Percentiles rank a stretch among this genome's conserved stretches.
Conservation (phyloP, 2,888 invertebrate genomes). For the Troilus luridus region DNA sequence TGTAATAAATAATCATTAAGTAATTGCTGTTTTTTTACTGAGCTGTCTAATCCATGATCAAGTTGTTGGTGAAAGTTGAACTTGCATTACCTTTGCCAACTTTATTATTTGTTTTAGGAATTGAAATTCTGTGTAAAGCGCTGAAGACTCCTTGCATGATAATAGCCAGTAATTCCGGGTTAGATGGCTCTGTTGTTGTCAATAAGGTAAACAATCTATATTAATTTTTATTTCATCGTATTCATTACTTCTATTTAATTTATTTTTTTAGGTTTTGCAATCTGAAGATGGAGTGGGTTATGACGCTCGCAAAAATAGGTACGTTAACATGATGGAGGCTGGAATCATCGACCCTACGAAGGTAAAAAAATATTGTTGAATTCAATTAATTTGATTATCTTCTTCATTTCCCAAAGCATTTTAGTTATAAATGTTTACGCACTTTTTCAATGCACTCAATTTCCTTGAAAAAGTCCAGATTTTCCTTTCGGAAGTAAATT, state of each 20-base stretch:
- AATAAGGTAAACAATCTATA: slow-evolving; percentile 67
- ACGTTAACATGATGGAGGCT: slow-evolving; percentile 70
- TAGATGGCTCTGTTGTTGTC: slow-evolving; percentile 70
- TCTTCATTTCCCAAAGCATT: too few species aligned
- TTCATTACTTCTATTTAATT: background rate
- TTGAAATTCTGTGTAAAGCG: slow-evolving; percentile 70
- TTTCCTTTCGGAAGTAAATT: too few species aligned
- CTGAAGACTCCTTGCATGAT: slow-evolving; percentile 71
- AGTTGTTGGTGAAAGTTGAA: background rate
- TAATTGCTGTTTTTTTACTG: too few species aligned
- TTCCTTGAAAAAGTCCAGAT: too few species aligned
- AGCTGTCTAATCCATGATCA: slow-evolving; percentile 11
- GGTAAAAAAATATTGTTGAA: slow-evolving; percentile 67
- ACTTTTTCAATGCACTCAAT: too few species aligned
- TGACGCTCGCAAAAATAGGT: slow-evolving; percentile 71
- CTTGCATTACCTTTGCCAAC: too few species aligned
- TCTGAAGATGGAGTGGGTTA: slow-evolving; percentile 68
- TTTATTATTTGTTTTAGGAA: slow-evolving; percentile 66
- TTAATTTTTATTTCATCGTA: background rate
- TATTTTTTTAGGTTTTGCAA: slow-evolving; percentile 45
- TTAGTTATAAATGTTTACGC: too few species aligned
- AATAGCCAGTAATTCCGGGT: slow-evolving; percentile 71
- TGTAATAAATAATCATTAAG: too few species aligned
- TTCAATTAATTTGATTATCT: too few species aligned
- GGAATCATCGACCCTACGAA: slow-evolving; percentile 72